phyloP scores from a whole-genome alignment of 2,888 invertebrate genomes.

The Nemurella pictetii region DNA sequence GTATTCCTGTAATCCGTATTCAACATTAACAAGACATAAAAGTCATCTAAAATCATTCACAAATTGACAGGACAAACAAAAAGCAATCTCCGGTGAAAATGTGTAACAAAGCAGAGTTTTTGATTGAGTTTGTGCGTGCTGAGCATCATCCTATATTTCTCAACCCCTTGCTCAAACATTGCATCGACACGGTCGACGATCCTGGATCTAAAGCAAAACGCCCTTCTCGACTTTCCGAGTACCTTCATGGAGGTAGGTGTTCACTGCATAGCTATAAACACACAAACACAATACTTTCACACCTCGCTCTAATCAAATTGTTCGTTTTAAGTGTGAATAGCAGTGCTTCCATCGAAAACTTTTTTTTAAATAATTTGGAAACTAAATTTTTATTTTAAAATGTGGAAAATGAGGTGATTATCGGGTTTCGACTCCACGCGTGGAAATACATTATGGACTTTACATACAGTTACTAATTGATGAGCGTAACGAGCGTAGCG shows the following conservation, averaged over 20 bases:
- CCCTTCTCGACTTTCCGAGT: background rate
- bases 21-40: background rate
- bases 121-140: slow-evolving; percentile 24
- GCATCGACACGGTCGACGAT: background rate
- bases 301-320: background rate
- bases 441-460: too few species aligned
- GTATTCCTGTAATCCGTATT: background rate
- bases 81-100: slow-evolving; percentile 22
- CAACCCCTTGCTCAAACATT: slow-evolving; percentile 2
- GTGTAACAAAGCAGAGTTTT: slow-evolving; percentile 2
- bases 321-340: too few species aligned
- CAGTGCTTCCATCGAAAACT: too few species aligned
- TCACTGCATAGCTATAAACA: too few species aligned
- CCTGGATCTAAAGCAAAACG: background rate
- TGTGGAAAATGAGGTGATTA: too few species aligned
- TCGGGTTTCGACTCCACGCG: too few species aligned
- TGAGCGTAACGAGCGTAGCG: too few species aligned
- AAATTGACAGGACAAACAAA: slow-evolving; percentile 29
- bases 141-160: background rate
- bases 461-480: too few species aligned
- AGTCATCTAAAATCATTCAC: background rate
- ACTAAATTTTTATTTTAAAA: too few species aligned
- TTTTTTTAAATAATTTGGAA: too few species aligned
- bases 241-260: too few species aligned
- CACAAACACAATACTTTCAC: background rate